phyloP scores from a whole-genome alignment of 2,113 vertebrate genomes.

The Oenanthe oenanthe region DNA sequence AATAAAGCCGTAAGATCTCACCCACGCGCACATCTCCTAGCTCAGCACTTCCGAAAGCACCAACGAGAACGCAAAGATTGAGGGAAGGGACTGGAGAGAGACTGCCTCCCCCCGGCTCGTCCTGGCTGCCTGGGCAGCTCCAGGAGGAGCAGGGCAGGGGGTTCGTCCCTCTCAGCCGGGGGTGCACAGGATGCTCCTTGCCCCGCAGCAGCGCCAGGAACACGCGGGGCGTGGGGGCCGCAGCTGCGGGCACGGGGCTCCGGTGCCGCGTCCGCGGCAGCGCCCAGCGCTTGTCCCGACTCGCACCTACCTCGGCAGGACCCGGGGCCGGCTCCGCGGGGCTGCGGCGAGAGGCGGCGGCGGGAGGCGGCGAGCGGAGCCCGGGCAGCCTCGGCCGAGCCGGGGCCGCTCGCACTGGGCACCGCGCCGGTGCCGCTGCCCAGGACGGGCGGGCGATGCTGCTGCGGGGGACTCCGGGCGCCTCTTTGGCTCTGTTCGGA shows the following conservation, averaged over 20 bases:
- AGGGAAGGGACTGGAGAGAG: background rate
- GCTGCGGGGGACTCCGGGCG: conserved; percentile 14
- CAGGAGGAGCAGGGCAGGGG: background rate
- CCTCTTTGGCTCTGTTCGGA: conserved; percentile 59
- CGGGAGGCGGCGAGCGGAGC: background rate
- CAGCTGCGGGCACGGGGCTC: background rate
- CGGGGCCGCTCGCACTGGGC: background rate
- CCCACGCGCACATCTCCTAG: background rate
- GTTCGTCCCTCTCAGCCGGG: background rate
- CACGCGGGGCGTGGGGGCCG: background rate
- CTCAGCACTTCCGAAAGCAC: conserved; percentile 37
- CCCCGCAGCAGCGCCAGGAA: background rate
- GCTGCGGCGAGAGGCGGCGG: background rate
- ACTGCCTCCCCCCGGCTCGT: background rate
- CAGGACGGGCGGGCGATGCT: background rate
- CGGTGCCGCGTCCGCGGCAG: background rate
- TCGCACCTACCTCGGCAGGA: conserved; percentile 28
- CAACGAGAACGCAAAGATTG: background rate
- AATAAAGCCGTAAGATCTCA: conserved; percentile 9
- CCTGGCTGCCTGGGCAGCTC: background rate
- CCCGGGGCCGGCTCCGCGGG: background rate
- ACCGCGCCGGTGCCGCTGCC: background rate
- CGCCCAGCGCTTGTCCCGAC: background rate
- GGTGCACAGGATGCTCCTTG: background rate
- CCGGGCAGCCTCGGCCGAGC: background rate